Conservation (phyloP, 1,140 invertebrate species). For the Metopolophium dirhodum region DNA sequence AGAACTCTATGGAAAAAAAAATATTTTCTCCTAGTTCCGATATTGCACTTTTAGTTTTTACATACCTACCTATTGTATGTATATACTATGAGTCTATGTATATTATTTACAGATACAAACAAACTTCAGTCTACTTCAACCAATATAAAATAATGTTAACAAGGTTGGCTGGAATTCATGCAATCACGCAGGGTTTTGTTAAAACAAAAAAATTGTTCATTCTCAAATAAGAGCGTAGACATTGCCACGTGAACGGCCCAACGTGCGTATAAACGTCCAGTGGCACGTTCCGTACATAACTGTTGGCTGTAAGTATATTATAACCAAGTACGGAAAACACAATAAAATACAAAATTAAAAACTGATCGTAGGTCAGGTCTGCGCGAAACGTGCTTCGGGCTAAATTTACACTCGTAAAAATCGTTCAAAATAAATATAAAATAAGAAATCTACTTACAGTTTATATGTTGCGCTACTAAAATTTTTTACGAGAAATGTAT, state of each 20-base stretch:
- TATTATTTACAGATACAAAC: neutral
- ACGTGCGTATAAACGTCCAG: neutral
- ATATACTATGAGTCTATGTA: neutral
- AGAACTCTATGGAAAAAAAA: neutral
- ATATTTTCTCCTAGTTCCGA: neutral
- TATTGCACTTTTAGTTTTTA: neutral
- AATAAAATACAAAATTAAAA: conserved; percentile 20
- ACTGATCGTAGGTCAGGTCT: conserved; percentile 31
- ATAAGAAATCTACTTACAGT: neutral
- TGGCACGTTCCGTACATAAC: conserved; percentile 7
- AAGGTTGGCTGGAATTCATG: neutral
- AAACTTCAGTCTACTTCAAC: neutral
- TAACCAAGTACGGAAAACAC: neutral
- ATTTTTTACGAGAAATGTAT: neutral
- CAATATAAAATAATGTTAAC: conserved; percentile 4
- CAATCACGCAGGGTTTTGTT: neutral
- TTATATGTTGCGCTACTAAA: neutral
- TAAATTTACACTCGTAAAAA: conserved; percentile 12
- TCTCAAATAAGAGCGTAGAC: neutral
- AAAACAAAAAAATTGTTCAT: neutral
- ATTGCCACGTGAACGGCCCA: neutral
- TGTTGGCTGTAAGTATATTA: conserved; percentile 2
- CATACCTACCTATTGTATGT: no score
- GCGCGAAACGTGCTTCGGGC: neutral
- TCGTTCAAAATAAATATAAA: conserved; percentile 10